Evolutionary conservation across 2,113 vertebrate species (phyloP), one percentile per base, ranked within the genome.

Genomic region (Xyrauchen texanus): DNA sequence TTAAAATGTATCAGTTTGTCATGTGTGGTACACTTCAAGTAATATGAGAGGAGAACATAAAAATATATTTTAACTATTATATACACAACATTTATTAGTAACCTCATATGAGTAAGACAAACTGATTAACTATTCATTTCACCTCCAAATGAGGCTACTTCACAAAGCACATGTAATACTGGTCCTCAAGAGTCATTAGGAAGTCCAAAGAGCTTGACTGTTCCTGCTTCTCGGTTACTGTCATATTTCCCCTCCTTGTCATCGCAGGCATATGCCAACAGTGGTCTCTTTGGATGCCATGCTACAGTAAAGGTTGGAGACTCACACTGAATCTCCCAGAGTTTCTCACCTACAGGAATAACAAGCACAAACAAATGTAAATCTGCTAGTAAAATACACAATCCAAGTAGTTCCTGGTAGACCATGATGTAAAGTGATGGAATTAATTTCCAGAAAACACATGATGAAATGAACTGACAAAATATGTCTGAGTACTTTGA

Each of bases 251-350:
- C 96, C 49, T 99, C 98, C 88, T 99, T 99, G 92, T 99, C 98
- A 0, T 99, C 98, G 57, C 98, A 99, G 81, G 97, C 97, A 9
- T 97, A 99, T 0, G 98, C 98, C 88, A 98, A 85, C 80, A 99
- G 91, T 0, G 97, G 97, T 67, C 96, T 91, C 90, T 98, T 98
- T 0, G 98, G 98, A 85, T 99, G 98, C 98, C 98, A 99, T 49
- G 98, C 98, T 21, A 99, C 98, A 0, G 98, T 99, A 87, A 99
- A 99, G 69, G 98, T 99, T 0, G 98, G 97, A 0, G 97, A 99
- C 78, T 99, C 98, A 0, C 98, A 99, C 88, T 99, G 98, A n/a
- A 99, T 96, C 88, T 99, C 97, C 97, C 98, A 99, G 44, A 99
- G 92, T 87, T 98, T 98, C 92, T 99, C 98, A 76, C 98, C 98